These are phyloP conservation scores for Trinorchestia longiramus DNA, from an alignment of 1,140 invertebrate genomes.

Conservation along the genomic window DNA sequence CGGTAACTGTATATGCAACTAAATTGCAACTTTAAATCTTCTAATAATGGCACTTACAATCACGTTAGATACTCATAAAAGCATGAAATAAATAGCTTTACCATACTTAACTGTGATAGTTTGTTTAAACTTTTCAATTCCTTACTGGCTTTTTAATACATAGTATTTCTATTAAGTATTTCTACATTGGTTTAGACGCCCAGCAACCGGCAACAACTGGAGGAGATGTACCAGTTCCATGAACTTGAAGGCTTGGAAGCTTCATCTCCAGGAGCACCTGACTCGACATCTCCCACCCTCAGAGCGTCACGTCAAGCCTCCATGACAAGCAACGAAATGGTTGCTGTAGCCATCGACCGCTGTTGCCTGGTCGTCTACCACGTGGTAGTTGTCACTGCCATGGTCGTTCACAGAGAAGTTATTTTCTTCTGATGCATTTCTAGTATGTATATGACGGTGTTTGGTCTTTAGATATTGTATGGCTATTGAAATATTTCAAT, in stretches of 20 bases:
- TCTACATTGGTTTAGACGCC: neutral
- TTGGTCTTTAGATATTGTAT: no score
- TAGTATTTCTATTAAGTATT: neutral
- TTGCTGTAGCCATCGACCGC: constrained; percentile 26
- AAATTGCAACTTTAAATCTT: no score
- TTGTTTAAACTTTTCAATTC: neutral
- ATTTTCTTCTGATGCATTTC: neutral
- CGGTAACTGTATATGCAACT: no score
- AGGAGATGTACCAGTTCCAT: neutral
- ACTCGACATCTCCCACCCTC: neutral
- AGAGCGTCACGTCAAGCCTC: neutral
- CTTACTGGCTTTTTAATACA: neutral
- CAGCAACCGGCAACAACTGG: neutral
- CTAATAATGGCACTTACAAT: no score
- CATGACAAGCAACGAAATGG: neutral
- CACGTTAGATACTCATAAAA: no score
- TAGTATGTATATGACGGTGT: neutral
- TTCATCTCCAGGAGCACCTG: no score
- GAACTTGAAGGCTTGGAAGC: neutral
- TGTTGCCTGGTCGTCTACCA: constrained; percentile 20
- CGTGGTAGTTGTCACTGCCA: neutral
- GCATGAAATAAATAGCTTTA: no score
- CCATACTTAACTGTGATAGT: neutral
- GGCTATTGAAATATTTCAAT: no score
- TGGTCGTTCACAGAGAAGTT: neutral